Conservation (phyloP, 2,888 invertebrate species). For the Melipona beecheii region DNA sequence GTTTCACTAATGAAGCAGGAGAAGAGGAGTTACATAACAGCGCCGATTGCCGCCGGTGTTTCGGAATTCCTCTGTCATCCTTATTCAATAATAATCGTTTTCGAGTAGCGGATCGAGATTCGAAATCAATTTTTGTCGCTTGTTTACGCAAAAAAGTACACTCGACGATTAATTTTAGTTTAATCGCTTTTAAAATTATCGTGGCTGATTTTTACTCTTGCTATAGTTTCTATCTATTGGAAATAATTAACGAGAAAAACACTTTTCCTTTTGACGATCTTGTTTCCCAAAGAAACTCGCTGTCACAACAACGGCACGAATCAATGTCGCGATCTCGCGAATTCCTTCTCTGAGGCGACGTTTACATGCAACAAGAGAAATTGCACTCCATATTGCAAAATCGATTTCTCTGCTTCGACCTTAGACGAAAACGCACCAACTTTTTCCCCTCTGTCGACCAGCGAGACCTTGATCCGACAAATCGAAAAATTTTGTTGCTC, state of each 20-base stretch:
- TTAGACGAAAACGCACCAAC: conserved; percentile 22
- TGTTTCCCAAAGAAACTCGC: neutral
- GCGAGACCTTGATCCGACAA: conserved; percentile 19
- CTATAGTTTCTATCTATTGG: too few species aligned
- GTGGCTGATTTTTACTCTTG: neutral
- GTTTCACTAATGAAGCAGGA: conserved; percentile 41
- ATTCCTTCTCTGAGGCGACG: conserved; percentile 24
- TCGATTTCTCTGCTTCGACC: conserved; percentile 46
- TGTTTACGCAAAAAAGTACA: neutral
- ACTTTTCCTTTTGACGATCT: conserved; percentile 1
- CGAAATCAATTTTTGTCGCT: neutral
- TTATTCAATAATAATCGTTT: conserved; percentile 50
- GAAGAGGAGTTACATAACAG: conserved; percentile 59
- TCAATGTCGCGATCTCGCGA: conserved; percentile 32
- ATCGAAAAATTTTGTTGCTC: neutral
- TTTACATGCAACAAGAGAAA: conserved; percentile 48
- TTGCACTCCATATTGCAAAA: conserved; percentile 47
- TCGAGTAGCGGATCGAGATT: neutral
- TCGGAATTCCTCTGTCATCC: conserved; percentile 48
- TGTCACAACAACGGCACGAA: conserved; percentile 2
- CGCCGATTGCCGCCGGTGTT: conserved; percentile 22
- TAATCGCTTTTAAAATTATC: neutral
- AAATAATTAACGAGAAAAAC: neutral
- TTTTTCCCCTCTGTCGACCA: neutral
- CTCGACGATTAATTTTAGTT: too few species aligned